Evolutionary conservation across 2,888 invertebrate genomes (phyloP), one percentile per base, ranked within the genome.

Genomic region (Erebia aethiops): DNA sequence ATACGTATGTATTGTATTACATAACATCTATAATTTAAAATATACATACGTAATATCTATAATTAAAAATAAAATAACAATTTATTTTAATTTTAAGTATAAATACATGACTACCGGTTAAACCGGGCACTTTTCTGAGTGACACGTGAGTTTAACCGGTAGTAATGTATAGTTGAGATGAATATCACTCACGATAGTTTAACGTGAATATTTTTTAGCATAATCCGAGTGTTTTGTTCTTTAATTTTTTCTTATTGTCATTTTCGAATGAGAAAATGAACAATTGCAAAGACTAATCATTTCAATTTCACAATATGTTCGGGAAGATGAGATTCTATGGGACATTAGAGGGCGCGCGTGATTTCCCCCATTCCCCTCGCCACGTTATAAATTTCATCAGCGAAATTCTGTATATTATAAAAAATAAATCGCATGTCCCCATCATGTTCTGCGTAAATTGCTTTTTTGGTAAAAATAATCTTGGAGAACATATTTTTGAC

Each of bases 211-310:
- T n/a, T n/a, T n/a, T n/a, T n/a, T n/a, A n/a, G n/a, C n/a, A n/a
- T n/a, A n/a, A n/a, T n/a, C 21, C 21, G 21, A 26, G 3, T 26
- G 2, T 35, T 35, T 35, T 35, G 5, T 35, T 7, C 7, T 35
- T 1, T 1, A 16, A n/a, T n/a, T 54, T 18, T 52, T 18, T 54
- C 10, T 21, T 49, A 49, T 49, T 14, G 1, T 62, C 62, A n/a
- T 72, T 54, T 16, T 56, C 35, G 57, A 66, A 73, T 70, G 72
- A 74, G 18, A 68, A 70, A 74, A 68, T 72, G 70, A 65, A 64
- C 72, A 79, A 82, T 79, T 77, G 76, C 77, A 73, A 67, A 74
- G 76, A 81, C 80, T 79, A 81, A 75, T 81, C 80, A 78, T 70
- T 67, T 70, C 70, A 64, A 75, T 74, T 73, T 57, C 56, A 60